phyloP scores from a whole-genome alignment of 2,797 vertebrate species.

The Eidolon dupreanum region DNA sequence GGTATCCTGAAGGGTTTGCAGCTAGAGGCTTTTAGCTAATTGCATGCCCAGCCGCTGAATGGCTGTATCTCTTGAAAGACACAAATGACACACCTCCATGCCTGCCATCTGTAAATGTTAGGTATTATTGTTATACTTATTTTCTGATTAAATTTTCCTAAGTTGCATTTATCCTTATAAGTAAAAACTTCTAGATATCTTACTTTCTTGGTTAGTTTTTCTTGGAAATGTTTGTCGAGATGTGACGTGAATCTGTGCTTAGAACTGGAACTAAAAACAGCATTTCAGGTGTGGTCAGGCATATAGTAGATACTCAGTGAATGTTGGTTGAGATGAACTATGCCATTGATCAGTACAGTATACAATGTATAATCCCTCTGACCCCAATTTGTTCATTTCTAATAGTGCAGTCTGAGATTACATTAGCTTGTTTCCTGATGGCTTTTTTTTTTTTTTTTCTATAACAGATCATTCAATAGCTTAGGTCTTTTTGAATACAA shows the following conservation, averaged over 20 bases:
- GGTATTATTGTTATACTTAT: not conserved
- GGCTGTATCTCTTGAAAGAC: not conserved
- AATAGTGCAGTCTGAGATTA: not conserved
- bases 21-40: not conserved
- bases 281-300: conserved; percentile 5
- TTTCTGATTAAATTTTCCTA: not conserved
- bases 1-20: not conserved
- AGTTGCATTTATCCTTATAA: not conserved
- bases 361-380: not conserved
- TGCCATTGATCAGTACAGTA: not conserved
- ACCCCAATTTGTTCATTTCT: not conserved
- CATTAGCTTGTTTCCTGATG: not conserved
- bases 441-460: not conserved
- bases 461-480: not conserved
- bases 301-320: not conserved
- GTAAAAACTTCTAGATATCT: not conserved
- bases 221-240: not conserved
- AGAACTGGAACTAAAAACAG: not conserved
- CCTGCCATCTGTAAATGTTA: not conserved
- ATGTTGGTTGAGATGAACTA: not conserved
- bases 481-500: not conserved
- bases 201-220: conserved; percentile 24
- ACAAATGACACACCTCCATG: not conserved
- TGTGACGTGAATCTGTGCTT: not conserved
- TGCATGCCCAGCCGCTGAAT: not conserved